Evolutionary conservation across 2,888 invertebrate genomes (phyloP), one percentile per base, ranked within the genome.

Genomic region (Sepiola atlantica): DNA sequence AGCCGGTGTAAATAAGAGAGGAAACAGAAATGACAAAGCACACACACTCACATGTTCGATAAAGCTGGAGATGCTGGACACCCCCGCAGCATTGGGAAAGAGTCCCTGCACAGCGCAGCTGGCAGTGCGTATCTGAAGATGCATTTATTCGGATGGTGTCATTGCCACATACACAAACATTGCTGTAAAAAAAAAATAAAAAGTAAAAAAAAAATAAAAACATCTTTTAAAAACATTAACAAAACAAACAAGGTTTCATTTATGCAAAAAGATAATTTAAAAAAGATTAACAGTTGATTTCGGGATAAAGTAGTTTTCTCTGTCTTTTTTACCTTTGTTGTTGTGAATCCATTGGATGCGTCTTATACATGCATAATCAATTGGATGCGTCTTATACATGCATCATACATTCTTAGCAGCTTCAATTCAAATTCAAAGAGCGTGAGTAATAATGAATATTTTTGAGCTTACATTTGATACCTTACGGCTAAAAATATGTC

Each of bases 131-230:
- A 55, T 92, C n/a, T 16, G 45, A 45, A 45, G 92, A 55, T 92
- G 92, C 54, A 92, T 35, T 54, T 55, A 55, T 92, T 92, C 54
- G 45, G 45, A 92, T 92, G 55, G 92, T 92, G 92, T 92, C 54
- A 92, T 92, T 92, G 45, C 92, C 92, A 92, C 92, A 92, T 55
- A 92, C n/a, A 92, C 92, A 92, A 92, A 55, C 24, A 54, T 91
- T 45, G 24, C 91, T 91, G 28, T 3, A 91, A 91, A 35, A 54
- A 35, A 91, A 32, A 35, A 35, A 0, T 12, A 91, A 18, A 35
- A 45, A 35, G 35, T 20, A 35, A 24, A 21, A 35, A 35, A 6
- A 35, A 91, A 32, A 91, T 32, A 20, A 90, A n/a, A 90, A 90
- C n/a, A 16, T 90, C 16, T 90, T 28, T 90, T 28, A 24, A n/a